Conservation (phyloP, 2,888 invertebrate species). For the Drosophila gaucha region DNA sequence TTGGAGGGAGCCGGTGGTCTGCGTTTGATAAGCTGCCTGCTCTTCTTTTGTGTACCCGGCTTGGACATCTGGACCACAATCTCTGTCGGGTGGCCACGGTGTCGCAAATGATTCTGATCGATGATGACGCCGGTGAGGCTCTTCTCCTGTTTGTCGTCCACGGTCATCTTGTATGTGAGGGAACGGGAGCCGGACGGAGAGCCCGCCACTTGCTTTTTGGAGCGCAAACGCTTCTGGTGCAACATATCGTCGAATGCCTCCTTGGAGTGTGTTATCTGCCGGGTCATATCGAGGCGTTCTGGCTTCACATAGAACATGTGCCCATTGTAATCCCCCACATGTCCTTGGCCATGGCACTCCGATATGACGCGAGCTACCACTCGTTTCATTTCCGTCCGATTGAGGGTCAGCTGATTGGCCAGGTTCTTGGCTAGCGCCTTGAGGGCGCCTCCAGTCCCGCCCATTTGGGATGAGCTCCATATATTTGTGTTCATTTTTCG, state of each 20-base stretch:
- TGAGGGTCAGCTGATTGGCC: constrained; percentile 52
- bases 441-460: constrained; percentile 54
- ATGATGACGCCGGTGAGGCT: constrained; percentile 42
- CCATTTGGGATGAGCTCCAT: constrained; percentile 54
- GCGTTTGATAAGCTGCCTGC: constrained; percentile 3
- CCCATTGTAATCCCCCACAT: constrained; percentile 53
- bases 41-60: background rate
- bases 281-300: constrained; percentile 48
- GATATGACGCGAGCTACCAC: constrained; percentile 62
- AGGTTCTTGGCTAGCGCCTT: constrained; percentile 59
- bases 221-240: constrained; percentile 6
- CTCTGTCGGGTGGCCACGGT: constrained; percentile 3
- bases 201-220: background rate
- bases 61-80: constrained; percentile 20
- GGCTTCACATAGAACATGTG: constrained; percentile 59
- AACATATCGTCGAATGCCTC: constrained; percentile 64
- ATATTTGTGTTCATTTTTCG: constrained; percentile 39
- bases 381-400: constrained; percentile 43
- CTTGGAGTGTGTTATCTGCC: constrained; percentile 59
- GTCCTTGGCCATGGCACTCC: constrained; percentile 45
- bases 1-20: background rate
- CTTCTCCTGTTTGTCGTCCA: constrained; percentile 2
- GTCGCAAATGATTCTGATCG: constrained; percentile 30
- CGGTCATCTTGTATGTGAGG: constrained; percentile 8
- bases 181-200: background rate